Conservation (phyloP, 1,140 invertebrate genomes). For the Littorina saxatilis region DNA sequence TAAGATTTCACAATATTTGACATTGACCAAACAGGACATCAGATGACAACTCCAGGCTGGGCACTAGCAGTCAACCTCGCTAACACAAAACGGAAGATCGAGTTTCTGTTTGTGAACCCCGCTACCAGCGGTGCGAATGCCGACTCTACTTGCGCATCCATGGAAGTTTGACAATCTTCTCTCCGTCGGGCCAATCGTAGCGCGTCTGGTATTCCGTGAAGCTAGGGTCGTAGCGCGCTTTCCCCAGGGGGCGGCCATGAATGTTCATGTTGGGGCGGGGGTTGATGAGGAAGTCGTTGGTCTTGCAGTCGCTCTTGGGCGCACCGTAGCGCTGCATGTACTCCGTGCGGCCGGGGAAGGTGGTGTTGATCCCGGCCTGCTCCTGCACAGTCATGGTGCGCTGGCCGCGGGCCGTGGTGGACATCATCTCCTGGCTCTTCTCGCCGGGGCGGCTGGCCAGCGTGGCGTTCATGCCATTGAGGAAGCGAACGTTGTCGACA, state of each 20-base stretch:
- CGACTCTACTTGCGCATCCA: slow-evolving; percentile 60
- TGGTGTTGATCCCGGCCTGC: slow-evolving; percentile 74
- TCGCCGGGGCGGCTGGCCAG: slow-evolving; percentile 8
- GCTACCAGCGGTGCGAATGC: no score
- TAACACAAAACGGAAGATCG: no score
- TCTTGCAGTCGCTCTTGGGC: slow-evolving; percentile 56
- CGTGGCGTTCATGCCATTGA: slow-evolving; percentile 60
- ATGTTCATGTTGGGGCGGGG: slow-evolving; percentile 69
- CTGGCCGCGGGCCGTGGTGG: slow-evolving; percentile 43
- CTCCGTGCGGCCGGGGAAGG: slow-evolving; percentile 72
- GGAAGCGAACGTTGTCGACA: slow-evolving; percentile 52
- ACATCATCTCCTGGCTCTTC: slow-evolving; percentile 22
- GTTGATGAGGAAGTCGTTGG: slow-evolving; percentile 70
- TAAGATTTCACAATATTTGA: no score
- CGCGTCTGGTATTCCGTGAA: slow-evolving; percentile 72
- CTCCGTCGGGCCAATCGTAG: slow-evolving; percentile 72
- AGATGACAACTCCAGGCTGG: no score
- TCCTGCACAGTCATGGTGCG: slow-evolving; percentile 70
- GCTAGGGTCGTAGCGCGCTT: slow-evolving; percentile 51
- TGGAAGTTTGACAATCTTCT: slow-evolving; percentile 68
- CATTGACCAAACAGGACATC: no score
- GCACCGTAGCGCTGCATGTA: slow-evolving; percentile 68
- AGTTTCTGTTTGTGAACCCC: no score
- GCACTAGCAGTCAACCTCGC: no score
- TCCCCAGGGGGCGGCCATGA: slow-evolving; percentile 68